phyloP scores from a whole-genome alignment of 2,113 vertebrate genomes.

The Antechinus flavipes region DNA sequence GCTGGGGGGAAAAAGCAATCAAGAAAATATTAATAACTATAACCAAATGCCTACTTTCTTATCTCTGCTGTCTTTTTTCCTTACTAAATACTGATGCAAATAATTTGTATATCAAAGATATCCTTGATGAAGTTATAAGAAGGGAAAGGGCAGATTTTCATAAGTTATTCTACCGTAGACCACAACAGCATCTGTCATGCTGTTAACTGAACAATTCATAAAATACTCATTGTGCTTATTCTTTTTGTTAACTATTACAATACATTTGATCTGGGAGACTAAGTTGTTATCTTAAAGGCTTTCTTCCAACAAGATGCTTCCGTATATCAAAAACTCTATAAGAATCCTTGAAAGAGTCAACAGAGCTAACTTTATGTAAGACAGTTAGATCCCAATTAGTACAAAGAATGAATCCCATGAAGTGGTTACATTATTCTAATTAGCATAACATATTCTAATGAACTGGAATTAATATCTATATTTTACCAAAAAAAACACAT shows the following conservation, averaged over 20 bases:
- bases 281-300: not conserved
- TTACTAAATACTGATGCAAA: not conserved
- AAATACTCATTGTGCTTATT: not conserved
- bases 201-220: not conserved
- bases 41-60: not conserved
- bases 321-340: not conserved
- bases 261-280: not conserved
- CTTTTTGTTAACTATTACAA: not conserved
- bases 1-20: not conserved
- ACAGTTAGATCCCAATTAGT: not conserved
- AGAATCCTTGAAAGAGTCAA: not conserved
- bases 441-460: not conserved
- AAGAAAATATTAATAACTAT: not conserved
- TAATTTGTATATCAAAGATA: not conserved
- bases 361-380: not conserved
- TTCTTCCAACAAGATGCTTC: not conserved
- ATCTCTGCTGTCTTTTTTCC: not conserved
- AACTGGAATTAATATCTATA: not conserved
- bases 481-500: not conserved
- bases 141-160: not conserved
- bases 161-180: not conserved
- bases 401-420: not conserved
- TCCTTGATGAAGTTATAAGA: not conserved
- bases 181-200: not conserved
- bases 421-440: not conserved